Percentiles rank a stretch among this genome's conserved stretches.
Evolutionary conservation across 2,797 vertebrate genomes (phyloP).

Genomic region (Ibycter americanus): DNA sequence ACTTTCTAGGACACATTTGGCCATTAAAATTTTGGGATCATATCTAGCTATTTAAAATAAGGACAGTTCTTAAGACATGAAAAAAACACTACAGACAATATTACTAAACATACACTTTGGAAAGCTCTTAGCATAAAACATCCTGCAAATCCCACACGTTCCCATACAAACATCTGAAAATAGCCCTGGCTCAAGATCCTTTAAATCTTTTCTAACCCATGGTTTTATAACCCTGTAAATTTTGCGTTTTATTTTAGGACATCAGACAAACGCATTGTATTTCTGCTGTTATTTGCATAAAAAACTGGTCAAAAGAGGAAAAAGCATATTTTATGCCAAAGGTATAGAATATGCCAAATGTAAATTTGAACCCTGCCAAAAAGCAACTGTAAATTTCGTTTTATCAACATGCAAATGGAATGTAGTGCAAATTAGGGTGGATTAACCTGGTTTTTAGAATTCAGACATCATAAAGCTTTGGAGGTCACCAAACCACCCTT

Average conservation of each 20-base stretch:
- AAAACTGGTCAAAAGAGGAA: constrained; percentile 59
- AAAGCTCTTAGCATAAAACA: constrained; percentile 28
- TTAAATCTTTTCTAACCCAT: not conserved
- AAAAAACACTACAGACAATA: not conserved
- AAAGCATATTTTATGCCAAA: not conserved
- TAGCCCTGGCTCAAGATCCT: not conserved
- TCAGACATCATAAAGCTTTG: not conserved
- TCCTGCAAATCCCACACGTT: not conserved
- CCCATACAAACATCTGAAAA: constrained; percentile 7
- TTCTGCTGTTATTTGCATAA: constrained; percentile 55
- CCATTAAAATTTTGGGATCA: not conserved
- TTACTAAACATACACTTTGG: constrained; percentile 8
- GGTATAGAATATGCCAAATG: constrained; percentile 55
- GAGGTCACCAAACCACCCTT: not conserved
- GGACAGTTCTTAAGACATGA: not conserved
- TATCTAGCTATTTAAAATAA: not conserved
- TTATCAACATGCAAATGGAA: constrained; percentile 66
- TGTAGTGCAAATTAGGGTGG: constrained; percentile 59
- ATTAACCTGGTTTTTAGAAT: constrained; percentile 47
- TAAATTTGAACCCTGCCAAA: constrained; percentile 73
- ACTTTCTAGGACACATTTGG: not conserved
- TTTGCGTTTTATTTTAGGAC: constrained; percentile 1
- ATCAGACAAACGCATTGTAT: constrained; percentile 5
- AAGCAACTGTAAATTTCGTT: constrained; percentile 67
- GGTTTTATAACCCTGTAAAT: constrained; percentile 36